Evolutionary conservation across 2,113 vertebrate genomes (phyloP).

Genomic region (Anarrhichthys ocellatus): DNA sequence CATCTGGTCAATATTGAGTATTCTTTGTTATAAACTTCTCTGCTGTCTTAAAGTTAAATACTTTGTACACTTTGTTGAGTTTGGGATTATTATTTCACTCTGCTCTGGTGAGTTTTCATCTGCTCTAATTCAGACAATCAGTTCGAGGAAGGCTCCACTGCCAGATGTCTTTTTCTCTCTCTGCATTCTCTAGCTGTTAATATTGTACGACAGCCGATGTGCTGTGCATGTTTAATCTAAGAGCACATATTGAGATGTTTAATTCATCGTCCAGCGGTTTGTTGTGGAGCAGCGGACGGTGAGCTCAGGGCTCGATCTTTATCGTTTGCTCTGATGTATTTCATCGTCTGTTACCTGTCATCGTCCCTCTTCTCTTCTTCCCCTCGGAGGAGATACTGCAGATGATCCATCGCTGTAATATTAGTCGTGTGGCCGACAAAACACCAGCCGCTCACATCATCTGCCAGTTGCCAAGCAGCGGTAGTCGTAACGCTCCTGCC

Average conservation of each 20-base stretch:
- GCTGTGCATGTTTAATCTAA: constrained; percentile 63
- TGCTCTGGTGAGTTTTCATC: background rate
- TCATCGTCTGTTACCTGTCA: background rate
- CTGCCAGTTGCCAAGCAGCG: constrained; percentile 10
- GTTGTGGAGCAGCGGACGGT: background rate
- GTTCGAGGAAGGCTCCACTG: background rate
- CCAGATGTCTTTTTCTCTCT: constrained; percentile 8
- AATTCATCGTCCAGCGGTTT: constrained; percentile 63
- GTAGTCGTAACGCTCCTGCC: background rate
- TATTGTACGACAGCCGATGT: constrained; percentile 74
- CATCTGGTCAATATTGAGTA: background rate
- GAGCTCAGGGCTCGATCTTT: background rate
- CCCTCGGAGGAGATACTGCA: fast-evolving
- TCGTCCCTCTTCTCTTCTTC: background rate
- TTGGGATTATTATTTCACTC: background rate
- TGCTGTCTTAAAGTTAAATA: background rate
- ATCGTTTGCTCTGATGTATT: background rate
- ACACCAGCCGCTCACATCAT: constrained; percentile 12
- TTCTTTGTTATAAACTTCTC: background rate
- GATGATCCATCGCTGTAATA: constrained; percentile 1
- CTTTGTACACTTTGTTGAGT: background rate
- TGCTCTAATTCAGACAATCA: background rate
- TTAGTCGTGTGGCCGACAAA: background rate
- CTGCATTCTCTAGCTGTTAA: constrained; percentile 57
- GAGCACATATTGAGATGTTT: constrained; percentile 63